Conservation (phyloP, 2,888 invertebrate genomes). For the Campoplex capitator region DNA sequence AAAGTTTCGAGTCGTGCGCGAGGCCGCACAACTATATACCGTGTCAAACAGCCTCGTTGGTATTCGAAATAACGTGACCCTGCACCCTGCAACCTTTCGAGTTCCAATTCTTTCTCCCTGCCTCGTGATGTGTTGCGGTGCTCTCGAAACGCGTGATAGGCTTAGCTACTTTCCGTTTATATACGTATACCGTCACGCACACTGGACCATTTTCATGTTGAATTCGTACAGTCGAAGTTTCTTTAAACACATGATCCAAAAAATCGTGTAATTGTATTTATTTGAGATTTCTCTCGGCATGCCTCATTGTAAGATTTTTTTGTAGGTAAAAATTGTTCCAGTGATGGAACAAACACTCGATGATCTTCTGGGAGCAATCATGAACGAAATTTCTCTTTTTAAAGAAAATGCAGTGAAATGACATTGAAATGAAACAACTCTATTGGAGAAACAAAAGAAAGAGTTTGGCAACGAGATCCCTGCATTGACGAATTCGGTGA, state of each 20-base stretch:
- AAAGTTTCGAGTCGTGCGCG: constrained; percentile 44
- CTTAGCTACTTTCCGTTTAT: neutral
- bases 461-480: too few relatives aligned
- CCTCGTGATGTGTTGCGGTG: constrained; percentile 28
- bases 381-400: neutral
- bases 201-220: neutral
- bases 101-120: constrained; percentile 17
- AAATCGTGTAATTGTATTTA: neutral
- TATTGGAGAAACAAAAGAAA: too few relatives aligned
- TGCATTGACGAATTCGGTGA: neutral
- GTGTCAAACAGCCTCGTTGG: constrained; percentile 12
- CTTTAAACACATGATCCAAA: neutral
- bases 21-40: constrained; percentile 4
- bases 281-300: neutral
- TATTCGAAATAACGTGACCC: constrained; percentile 52
- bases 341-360: neutral
- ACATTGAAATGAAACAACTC: too few relatives aligned
- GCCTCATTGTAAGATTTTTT: neutral
- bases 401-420: too few relatives aligned
- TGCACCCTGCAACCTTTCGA: constrained; percentile 47
- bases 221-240: constrained; percentile 6
- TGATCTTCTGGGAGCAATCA: neutral
- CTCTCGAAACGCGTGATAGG: constrained; percentile 37
- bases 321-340: neutral
- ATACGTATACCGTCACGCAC: neutral